Evolutionary conservation across 2,113 vertebrate genomes (phyloP).

Genomic region (Dasyurus viverrinus): DNA sequence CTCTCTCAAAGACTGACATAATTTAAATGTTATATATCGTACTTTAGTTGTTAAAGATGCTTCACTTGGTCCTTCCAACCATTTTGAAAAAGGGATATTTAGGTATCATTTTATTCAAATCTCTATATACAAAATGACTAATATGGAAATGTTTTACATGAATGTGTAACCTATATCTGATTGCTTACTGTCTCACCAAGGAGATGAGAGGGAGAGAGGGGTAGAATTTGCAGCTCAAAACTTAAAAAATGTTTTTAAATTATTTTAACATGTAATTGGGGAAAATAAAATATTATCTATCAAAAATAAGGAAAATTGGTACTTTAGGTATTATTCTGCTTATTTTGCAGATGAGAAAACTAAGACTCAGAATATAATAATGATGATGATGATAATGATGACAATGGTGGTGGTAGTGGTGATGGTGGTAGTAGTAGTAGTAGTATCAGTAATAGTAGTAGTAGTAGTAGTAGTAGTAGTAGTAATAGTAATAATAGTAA

Average conservation of each 20-base stretch:
- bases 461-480: no score
- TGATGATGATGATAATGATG: not conserved
- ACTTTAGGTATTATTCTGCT: not conserved
- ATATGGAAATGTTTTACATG: no score
- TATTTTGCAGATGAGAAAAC: not conserved
- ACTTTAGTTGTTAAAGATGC: not conserved
- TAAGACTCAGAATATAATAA: not conserved
- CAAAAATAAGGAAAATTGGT: no score
- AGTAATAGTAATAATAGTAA: no score
- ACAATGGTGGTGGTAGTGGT: no score
- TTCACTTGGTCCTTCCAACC: not conserved
- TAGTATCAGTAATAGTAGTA: no score
- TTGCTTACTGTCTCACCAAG: no score
- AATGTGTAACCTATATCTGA: no score
- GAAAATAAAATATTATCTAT: not conserved
- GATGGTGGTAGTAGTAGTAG: no score
- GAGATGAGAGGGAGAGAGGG: no score
- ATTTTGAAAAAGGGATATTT: not conserved
- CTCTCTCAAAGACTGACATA: not conserved
- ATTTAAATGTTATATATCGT: not conserved
- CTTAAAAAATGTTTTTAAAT: not conserved
- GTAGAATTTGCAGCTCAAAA: not conserved
- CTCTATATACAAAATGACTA: no score
- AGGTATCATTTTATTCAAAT: not conserved
- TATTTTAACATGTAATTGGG: not conserved